Base-by-base conservation (phyloP, 2,888 invertebrate species). In the Oscheius myriophilus region DNA sequence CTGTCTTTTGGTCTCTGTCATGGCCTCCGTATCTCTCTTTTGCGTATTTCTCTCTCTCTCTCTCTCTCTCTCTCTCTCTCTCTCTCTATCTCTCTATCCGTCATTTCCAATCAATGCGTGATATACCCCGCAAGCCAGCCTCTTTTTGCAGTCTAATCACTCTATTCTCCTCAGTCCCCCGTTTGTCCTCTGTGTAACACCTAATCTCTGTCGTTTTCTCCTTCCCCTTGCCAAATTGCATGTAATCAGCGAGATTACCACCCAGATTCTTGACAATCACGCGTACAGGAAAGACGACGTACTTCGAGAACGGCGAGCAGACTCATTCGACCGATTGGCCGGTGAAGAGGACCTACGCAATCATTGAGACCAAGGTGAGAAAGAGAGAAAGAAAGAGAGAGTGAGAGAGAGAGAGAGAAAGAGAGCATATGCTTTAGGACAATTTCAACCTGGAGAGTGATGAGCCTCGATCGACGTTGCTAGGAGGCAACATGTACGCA, bases 401-500 rank as follows among this genome's bases (percentile, higher is more conserved):
- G 4, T 6, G 33, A 33, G 33, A 33, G 33, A 9, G 33, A 33
- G 33, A 33, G 33, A 33, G 33, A 9, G 33, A 33, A 9, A 33
- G 33, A 33, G 33, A 46, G 18, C 14, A 16, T 16, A 7, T 23
- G 49, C 14, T 33, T 7, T 11, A 63, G 54, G 66, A 66, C 21
- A 58, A 57, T 23, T 66, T 52, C 46, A 58, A 66, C 26, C 46
- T 69, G 33, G 69, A 74, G 43, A 71, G 64, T 1, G 52, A 58
- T 2, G 64, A 70, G 25, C 46, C 61, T 0, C 39, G 73, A 39
- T 73, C 72, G 16, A 77, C 77, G 0, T 58, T 62, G 3, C 63
- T 75, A 2, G 77, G 77, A 1, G 63, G 39, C 33, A 77, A 77
- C 51, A 51, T 59, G 54, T 77, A 75, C 46, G 42, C 65, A 26